Percentiles rank a stretch among this genome's conserved stretches.
Conservation (phyloP, 2,888 invertebrate genomes). For the Trilocha varians region DNA sequence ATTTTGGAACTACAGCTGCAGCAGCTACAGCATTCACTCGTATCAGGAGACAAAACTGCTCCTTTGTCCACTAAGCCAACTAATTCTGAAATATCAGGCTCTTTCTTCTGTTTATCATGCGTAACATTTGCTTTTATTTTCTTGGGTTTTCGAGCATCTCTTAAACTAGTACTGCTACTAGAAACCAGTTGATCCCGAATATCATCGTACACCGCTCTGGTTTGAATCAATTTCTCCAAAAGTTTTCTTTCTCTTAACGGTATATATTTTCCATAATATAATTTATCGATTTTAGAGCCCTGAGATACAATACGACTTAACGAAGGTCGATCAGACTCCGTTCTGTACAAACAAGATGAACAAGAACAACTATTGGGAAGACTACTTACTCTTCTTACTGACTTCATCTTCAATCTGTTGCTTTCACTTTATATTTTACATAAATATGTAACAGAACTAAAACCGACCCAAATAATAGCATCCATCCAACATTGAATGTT, state of each 20-base stretch:
- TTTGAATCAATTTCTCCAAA: slow-evolving; percentile 35
- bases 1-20: slow-evolving; percentile 31
- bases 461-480: too few relatives aligned
- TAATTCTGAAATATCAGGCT: slow-evolving; percentile 24
- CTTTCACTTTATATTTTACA: slow-evolving; percentile 17
- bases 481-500: too few relatives aligned
- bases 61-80: slow-evolving; percentile 36
- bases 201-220: slow-evolving; percentile 42
- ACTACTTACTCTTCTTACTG: slow-evolving; percentile 15
- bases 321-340: slow-evolving; percentile 27
- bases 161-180: slow-evolving; percentile 23
- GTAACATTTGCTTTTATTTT: slow-evolving; percentile 5
- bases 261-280: slow-evolving; percentile 33
- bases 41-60: slow-evolving; percentile 19
- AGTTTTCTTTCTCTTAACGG: slow-evolving; percentile 37
- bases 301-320: slow-evolving; percentile 20
- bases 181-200: slow-evolving; percentile 33
- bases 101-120: slow-evolving; percentile 12
- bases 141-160: slow-evolving; percentile 11
- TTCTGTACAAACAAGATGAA: slow-evolving; percentile 30
- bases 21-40: slow-evolving; percentile 39
- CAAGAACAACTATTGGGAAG: slow-evolving; percentile 31
- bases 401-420: slow-evolving; percentile 27
- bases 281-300: slow-evolving; percentile 31
- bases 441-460: too few relatives aligned